Base-by-base conservation (phyloP, 2,888 invertebrate species). In the Synanthedon formicaeformis region DNA sequence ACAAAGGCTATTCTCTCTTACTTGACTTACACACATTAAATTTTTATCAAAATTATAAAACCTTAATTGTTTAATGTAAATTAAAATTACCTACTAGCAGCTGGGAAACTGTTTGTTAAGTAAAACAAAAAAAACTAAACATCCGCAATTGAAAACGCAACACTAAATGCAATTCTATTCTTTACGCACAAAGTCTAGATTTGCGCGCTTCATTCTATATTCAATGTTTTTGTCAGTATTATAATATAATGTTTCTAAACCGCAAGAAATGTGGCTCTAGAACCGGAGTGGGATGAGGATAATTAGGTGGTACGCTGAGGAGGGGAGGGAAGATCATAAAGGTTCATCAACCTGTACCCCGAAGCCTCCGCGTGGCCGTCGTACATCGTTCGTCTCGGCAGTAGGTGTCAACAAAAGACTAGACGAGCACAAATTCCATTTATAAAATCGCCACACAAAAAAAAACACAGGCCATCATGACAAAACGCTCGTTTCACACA, bases 231-330 rank as follows among this genome's bases (percentile, higher is more conserved):
- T 34, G 34, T 34, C 34, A 34, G 34, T 34, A 34, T 34, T 34
- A 45, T 66, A 65, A 67, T 62, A 63, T 45, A 70, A 67, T 66
- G 60, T 54, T 55, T 64, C 61, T 62, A 72, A 73, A 76, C 76
- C 73, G 67, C 76, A 73, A 40, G 41, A 48, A 51, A 52, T 57
- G 61, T 57, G 57, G 65, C 63, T 58, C 57, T 58, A 61, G 58
- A 59, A 57, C 53, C 54, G 60, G 67, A 50, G 50, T 27, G 63
- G 62, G 63, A 67, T 67, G 69, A 71, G 74, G 69, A 70, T 78
- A 77, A 80, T 81, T 78, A 79, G 74, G 68, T 60, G 63, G 63
- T 55, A 59, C 50, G 57, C 61, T 52, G 67, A 68, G 70, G 66
- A 69, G 69, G 68, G 67, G 34, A 10, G 34, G 34, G 34, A 3